Evolutionary conservation across 1,140 invertebrate genomes (phyloP).

Genomic region (Plectus sambesii): DNA sequence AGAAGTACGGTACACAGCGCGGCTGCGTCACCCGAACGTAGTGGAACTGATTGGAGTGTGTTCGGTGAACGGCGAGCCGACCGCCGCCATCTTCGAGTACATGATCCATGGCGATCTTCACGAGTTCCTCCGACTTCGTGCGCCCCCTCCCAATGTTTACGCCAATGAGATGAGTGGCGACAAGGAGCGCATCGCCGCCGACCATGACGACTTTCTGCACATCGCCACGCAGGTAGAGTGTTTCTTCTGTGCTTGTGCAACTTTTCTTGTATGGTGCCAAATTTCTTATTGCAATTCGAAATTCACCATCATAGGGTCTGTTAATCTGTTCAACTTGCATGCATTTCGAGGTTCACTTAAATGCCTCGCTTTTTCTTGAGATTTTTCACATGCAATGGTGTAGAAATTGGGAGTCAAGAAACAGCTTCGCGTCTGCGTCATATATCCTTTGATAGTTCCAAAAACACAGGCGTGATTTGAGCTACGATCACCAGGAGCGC

Average conservation of each 20-base stretch:
- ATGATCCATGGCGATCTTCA: slow-evolving; percentile 89
- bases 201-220: slow-evolving; percentile 23
- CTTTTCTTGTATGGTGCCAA: too few species aligned
- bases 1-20: slow-evolving; percentile 89
- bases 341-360: too few species aligned
- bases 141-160: slow-evolving; percentile 11
- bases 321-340: too few species aligned
- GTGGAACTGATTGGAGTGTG: slow-evolving; percentile 96
- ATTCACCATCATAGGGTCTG: too few species aligned
- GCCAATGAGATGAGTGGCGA: slow-evolving; percentile 9
- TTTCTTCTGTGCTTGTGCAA: background rate
- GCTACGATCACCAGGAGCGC: background rate
- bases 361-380: too few species aligned
- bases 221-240: slow-evolving; percentile 24
- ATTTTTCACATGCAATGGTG: too few species aligned
- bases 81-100: slow-evolving; percentile 63
- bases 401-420: background rate
- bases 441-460: background rate
- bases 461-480: background rate
- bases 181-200: slow-evolving; percentile 1
- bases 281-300: too few species aligned
- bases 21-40: slow-evolving; percentile 96
- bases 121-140: slow-evolving; percentile 61
- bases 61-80: slow-evolving; percentile 46
- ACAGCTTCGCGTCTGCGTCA: background rate